Percentiles rank a stretch among this genome's conserved stretches.
Evolutionary conservation across 1,140 invertebrate genomes (phyloP).

Genomic region (Achroia grisella): DNA sequence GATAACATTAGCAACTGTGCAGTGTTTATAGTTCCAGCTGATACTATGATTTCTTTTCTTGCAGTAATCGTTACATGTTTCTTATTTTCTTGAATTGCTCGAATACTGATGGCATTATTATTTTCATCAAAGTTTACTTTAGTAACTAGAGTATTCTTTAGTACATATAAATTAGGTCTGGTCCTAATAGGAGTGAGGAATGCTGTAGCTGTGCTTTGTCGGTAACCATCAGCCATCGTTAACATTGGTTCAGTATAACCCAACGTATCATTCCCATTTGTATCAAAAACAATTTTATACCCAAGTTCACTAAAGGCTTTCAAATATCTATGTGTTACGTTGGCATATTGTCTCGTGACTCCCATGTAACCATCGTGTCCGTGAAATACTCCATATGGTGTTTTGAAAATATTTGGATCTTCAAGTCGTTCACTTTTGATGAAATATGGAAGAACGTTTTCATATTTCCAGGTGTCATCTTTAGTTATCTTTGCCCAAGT

Average conservation of each 20-base stretch:
- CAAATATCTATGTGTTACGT: slow-evolving; percentile 80
- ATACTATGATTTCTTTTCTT: slow-evolving; percentile 80
- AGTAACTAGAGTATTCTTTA: slow-evolving; percentile 77
- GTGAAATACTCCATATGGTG: slow-evolving; percentile 74
- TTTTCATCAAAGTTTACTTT: slow-evolving; percentile 75
- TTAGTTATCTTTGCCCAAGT: slow-evolving; percentile 70
- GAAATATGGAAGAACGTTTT: slow-evolving; percentile 63
- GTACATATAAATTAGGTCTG: slow-evolving; percentile 80
- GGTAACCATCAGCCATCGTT: slow-evolving; percentile 68
- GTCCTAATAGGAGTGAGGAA: slow-evolving; percentile 71
- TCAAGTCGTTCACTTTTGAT: slow-evolving; percentile 76
- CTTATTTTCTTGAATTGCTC: slow-evolving; percentile 75
- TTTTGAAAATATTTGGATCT: slow-evolving; percentile 62
- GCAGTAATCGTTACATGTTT: slow-evolving; percentile 61
- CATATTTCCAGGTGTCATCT: slow-evolving; percentile 59
- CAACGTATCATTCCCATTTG: slow-evolving; percentile 68
- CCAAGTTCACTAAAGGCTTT: slow-evolving; percentile 83
- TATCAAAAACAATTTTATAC: slow-evolving; percentile 74
- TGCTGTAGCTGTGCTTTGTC: slow-evolving; percentile 59
- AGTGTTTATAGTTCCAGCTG: slow-evolving; percentile 80
- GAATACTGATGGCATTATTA: slow-evolving; percentile 71
- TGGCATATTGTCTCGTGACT: slow-evolving; percentile 78
- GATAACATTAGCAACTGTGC: slow-evolving; percentile 83
- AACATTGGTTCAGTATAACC: slow-evolving; percentile 44
- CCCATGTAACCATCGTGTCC: slow-evolving; percentile 82